These are phyloP conservation scores for Troglohyphantes excavatus DNA, from an alignment of 2,888 invertebrate genomes.

Conservation along the genomic window DNA sequence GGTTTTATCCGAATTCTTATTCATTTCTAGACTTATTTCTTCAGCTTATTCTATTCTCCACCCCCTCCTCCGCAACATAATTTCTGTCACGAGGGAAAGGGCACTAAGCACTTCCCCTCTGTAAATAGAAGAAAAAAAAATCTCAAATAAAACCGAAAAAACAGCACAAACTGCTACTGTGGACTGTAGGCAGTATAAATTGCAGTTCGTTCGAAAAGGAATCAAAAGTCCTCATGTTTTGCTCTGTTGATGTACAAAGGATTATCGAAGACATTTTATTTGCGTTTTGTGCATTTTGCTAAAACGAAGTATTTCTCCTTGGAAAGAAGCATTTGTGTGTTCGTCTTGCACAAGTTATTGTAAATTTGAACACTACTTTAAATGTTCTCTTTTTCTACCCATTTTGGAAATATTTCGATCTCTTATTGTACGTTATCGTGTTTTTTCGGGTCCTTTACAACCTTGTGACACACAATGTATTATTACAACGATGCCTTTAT, in stretches of 20 bases:
- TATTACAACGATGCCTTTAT: slow-evolving; percentile 78
- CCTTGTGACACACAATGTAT: slow-evolving; percentile 77
- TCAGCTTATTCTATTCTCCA: slow-evolving; percentile 42
- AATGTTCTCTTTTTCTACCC: slow-evolving; percentile 78
- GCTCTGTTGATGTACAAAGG: slow-evolving; percentile 67
- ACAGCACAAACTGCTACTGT: slow-evolving; percentile 57
- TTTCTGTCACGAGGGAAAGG: neutral
- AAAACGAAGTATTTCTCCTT: slow-evolving; percentile 56
- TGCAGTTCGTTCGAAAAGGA: slow-evolving; percentile 59
- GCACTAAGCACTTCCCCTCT: slow-evolving; percentile 25
- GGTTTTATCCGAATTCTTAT: slow-evolving; percentile 6
- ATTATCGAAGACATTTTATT: slow-evolving; percentile 26
- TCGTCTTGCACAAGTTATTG: slow-evolving; percentile 77
- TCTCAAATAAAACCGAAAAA: slow-evolving; percentile 27
- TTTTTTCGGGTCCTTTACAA: slow-evolving; percentile 79
- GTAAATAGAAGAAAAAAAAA: slow-evolving; percentile 53
- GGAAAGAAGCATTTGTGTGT: slow-evolving; percentile 74
- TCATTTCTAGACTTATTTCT: slow-evolving; percentile 36
- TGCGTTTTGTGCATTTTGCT: slow-evolving; percentile 59
- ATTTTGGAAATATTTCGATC: slow-evolving; percentile 77
- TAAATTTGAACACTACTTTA: slow-evolving; percentile 78
- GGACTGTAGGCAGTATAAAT: slow-evolving; percentile 74
- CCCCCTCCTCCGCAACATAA: slow-evolving; percentile 39
- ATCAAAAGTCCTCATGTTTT: slow-evolving; percentile 67
- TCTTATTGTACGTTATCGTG: slow-evolving; percentile 78